Evolutionary conservation across 2,113 vertebrate genomes (phyloP).

Genomic region (Tor tambroides): DNA sequence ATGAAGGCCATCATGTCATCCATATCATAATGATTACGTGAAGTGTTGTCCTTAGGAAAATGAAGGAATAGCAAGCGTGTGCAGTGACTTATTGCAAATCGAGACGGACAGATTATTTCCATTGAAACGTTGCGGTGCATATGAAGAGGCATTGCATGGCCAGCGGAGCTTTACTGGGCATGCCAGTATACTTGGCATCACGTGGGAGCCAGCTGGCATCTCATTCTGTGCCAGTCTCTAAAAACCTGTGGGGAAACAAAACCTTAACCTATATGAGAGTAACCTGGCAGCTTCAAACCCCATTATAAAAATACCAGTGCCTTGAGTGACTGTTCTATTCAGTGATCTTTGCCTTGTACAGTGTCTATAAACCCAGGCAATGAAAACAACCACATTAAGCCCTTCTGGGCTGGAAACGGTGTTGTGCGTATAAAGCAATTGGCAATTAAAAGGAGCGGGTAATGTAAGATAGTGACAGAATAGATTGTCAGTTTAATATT

Average conservation of each 20-base stretch:
- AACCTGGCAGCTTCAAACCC: constrained; percentile 49
- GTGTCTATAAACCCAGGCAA: constrained; percentile 53
- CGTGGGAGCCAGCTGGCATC: constrained; percentile 55
- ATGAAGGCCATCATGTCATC: background rate
- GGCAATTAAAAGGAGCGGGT: constrained; percentile 26
- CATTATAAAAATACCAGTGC: constrained; percentile 51
- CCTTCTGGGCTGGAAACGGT: background rate
- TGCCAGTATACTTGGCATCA: constrained; percentile 47
- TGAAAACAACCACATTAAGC: constrained; percentile 45
- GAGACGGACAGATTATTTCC: constrained; percentile 19
- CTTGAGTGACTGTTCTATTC: constrained; percentile 34
- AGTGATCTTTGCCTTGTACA: constrained; percentile 41
- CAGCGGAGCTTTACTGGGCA: constrained; percentile 46
- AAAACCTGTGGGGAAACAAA: constrained; percentile 41
- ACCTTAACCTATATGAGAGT: constrained; percentile 52
- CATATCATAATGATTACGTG: background rate
- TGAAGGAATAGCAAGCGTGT: background rate
- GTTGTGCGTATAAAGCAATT: constrained; percentile 8
- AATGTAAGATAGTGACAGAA: constrained; percentile 18
- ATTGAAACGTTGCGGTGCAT: constrained; percentile 45
- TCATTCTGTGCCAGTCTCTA: constrained; percentile 48
- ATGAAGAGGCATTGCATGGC: constrained; percentile 37
- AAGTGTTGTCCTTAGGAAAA: background rate
- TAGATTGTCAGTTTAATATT: constrained; percentile 6
- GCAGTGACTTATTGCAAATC: background rate